Evolutionary conservation across 2,888 invertebrate genomes (phyloP).

Genomic region (Pachliopta kotzebuea): DNA sequence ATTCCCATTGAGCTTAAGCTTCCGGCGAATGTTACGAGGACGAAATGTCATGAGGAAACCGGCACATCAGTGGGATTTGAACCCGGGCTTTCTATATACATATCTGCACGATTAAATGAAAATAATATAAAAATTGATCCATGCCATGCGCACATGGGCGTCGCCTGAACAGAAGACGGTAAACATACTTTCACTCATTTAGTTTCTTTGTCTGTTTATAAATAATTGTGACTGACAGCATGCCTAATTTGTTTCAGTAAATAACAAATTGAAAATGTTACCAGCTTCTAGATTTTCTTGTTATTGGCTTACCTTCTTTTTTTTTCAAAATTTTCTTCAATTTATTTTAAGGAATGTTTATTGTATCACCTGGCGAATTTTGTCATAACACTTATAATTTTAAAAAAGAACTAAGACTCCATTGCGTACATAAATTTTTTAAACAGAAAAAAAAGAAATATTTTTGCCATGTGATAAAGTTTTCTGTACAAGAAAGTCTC

Average conservation of each 20-base stretch:
- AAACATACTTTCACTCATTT: slow-evolving; percentile 64
- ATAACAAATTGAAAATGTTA: slow-evolving; percentile 55
- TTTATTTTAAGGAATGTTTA: slow-evolving; percentile 31
- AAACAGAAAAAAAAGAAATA: too few species aligned
- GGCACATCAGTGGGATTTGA: too few species aligned
- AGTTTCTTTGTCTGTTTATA: slow-evolving; percentile 55
- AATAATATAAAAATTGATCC: slow-evolving; percentile 66
- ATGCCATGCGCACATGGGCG: slow-evolving; percentile 74
- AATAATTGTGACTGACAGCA: slow-evolving; percentile 75
- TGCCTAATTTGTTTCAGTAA: slow-evolving; percentile 57
- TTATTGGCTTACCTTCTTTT: slow-evolving; percentile 68
- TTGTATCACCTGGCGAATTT: slow-evolving; percentile 46
- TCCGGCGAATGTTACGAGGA: too few species aligned
- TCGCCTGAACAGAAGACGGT: slow-evolving; percentile 78
- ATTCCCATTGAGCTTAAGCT: too few species aligned
- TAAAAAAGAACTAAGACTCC: neutral
- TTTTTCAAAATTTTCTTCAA: slow-evolving; percentile 63
- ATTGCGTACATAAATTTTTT: neutral
- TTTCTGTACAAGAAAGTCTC: slow-evolving; percentile 37
- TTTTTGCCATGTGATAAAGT: slow-evolving; percentile 45
- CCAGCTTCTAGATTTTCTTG: slow-evolving; percentile 65
- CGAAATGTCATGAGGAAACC: too few species aligned
- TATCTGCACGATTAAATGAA: neutral
- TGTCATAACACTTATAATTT: slow-evolving; percentile 29
- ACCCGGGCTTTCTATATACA: neutral